A percentile compares a stretch with the other conserved stretches of the same genome.
Evolutionary conservation across 2,888 invertebrate genomes (phyloP).

Genomic region (Caenorhabditis wallacei): DNA sequence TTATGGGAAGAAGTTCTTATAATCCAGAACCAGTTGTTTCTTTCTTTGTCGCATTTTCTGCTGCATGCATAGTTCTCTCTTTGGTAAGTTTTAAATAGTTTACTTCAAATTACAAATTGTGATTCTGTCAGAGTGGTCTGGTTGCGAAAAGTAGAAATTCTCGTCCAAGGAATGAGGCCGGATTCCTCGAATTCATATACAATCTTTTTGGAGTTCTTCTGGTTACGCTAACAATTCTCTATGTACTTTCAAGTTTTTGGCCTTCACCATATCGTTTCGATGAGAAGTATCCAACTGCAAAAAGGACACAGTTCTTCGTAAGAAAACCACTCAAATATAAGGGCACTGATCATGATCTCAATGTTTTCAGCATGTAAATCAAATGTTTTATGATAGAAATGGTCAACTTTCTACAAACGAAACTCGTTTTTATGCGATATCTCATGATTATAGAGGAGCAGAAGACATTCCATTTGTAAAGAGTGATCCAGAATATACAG

Average conservation of each 20-base stretch:
- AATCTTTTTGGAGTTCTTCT: constrained; percentile 64
- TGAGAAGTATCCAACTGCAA: constrained; percentile 72
- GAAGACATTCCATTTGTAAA: constrained; percentile 77
- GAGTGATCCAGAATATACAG: constrained; percentile 63
- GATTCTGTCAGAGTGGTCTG: constrained; percentile 61
- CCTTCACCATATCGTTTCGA: constrained; percentile 69
- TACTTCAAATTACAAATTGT: too few relatives aligned
- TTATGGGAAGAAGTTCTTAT: constrained; percentile 74
- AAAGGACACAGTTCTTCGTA: constrained; percentile 77
- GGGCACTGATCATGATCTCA: too few relatives aligned
- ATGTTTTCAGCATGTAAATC: constrained; percentile 74
- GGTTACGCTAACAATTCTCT: constrained; percentile 59
- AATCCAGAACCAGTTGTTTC: constrained; percentile 74
- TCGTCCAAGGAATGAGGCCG: constrained; percentile 40
- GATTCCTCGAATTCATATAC: constrained; percentile 43
- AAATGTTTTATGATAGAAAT: constrained; percentile 65
- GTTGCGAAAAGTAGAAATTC: constrained; percentile 51
- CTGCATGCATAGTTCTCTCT: constrained; percentile 62
- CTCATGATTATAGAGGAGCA: constrained; percentile 74
- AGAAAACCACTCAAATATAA: too few relatives aligned
- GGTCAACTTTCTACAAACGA: constrained; percentile 57
- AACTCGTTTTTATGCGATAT: constrained; percentile 72
- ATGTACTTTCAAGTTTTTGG: constrained; percentile 63
- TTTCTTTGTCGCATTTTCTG: constrained; percentile 68
- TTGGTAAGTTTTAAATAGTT: too few relatives aligned